Evolutionary conservation across 2,888 invertebrate species (phyloP), one percentile per base, ranked within the genome.

Genomic region (Trichopoda pennipes): DNA sequence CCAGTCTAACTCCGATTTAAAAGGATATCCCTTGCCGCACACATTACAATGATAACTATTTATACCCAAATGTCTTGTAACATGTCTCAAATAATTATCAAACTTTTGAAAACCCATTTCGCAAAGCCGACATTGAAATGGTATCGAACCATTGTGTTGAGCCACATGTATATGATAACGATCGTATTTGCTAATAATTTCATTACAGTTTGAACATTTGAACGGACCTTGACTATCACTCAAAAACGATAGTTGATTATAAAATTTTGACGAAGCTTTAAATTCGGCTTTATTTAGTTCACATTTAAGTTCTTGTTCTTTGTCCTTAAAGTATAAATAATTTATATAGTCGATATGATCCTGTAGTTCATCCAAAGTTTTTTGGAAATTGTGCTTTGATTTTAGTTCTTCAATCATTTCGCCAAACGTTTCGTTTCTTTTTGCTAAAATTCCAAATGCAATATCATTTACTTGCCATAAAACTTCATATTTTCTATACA

Each of bases 401-500:
- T 81, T 81, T 1, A 81, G 51, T 58, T 81, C 81, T 9, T 81
- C 73, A n/a, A 78, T 47, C 42, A 81, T 78, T 64, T 74, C 69
- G 8, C 19, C 51, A 44, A 81, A 63, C 16, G 44, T 69, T 78
- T 81, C 81, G n/a, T 63, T 63, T 58, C 63, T 78, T 53, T 74
- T 81, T 7, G 63, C 17, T 28, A 53, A 19, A 23, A 81, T 56
- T 4, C 78, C 81, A 74, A 78, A 81, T 14, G 73, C 73, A 23
- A 78, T 78, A 56, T 81, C 77, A 28, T 81, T 81, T n/a, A 81
- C 73, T 47, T 78, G 81, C 81, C 81, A 81, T 16, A 81, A 47
- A 53, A 78, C 35, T 9, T 81, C 81, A 47, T 68, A 55, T n/a
- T 81, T 81, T 51, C 64, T 78, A 64, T 81, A 81, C 19, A 74